Evolutionary conservation across 2,888 invertebrate genomes (phyloP).

Genomic region (Ochropacha duplaris): DNA sequence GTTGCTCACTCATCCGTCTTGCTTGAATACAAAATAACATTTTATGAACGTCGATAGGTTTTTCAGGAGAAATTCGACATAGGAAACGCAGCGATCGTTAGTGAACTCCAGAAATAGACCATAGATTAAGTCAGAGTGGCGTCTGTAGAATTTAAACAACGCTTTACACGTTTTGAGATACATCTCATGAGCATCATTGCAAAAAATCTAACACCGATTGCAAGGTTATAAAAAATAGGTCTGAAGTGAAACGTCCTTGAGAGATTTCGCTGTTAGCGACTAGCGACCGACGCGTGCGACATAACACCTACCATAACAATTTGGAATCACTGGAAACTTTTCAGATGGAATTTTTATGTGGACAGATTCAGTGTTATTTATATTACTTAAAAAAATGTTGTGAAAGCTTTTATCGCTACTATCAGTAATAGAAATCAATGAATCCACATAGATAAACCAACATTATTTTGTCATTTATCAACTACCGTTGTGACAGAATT

Average conservation of each 20-base stretch:
- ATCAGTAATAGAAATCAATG: too few relatives aligned
- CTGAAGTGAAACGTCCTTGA: slow-evolving; percentile 10
- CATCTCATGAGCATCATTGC: slow-evolving; percentile 3
- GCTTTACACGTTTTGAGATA: slow-evolving; percentile 6
- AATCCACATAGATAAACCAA: too few relatives aligned
- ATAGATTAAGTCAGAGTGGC: slow-evolving; percentile 21
- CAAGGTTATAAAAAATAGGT: slow-evolving; percentile 9
- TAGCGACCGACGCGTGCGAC: background rate
- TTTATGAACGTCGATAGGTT: background rate
- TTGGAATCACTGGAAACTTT: background rate
- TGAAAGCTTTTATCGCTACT: too few relatives aligned
- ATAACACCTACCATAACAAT: background rate
- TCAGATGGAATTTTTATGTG: too few relatives aligned
- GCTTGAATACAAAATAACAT: background rate
- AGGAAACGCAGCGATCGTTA: slow-evolving; percentile 16
- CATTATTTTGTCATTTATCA: background rate
- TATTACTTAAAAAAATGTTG: too few relatives aligned
- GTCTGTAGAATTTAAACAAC: slow-evolving; percentile 28
- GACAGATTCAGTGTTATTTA: too few relatives aligned
- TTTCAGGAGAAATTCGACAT: background rate
- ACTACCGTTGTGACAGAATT: background rate
- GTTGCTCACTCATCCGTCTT: background rate
- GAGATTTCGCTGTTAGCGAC: slow-evolving; percentile 3
- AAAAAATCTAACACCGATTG: slow-evolving; percentile 9
- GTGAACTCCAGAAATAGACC: slow-evolving; percentile 33